These are phyloP conservation scores for Oncorhynchus mykiss DNA, from an alignment of 2,113 vertebrate genomes.

Conservation along the genomic window DNA sequence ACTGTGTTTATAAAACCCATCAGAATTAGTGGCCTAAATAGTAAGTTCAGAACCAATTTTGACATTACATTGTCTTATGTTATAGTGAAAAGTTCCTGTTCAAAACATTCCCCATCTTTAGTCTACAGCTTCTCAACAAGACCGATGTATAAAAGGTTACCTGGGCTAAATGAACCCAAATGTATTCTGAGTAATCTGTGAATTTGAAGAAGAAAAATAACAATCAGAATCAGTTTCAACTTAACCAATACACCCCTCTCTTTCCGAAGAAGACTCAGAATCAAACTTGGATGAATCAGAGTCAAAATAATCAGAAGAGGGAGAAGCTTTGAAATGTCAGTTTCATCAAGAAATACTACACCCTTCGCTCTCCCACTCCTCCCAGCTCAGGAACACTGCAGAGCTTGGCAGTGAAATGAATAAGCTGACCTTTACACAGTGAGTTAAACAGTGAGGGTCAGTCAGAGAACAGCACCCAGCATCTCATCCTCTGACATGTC, in stretches of 20 bases:
- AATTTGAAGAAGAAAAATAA: conserved; percentile 13
- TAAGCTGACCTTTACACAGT: conserved; percentile 56
- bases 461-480: conserved; percentile 3
- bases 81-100: background rate
- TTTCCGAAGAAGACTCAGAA: no score
- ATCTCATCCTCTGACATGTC: conserved; percentile 11
- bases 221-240: background rate
- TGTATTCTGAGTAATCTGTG: conserved; percentile 26
- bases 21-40: background rate
- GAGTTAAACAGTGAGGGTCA: conserved; percentile 57
- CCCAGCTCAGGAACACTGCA: conserved; percentile 7
- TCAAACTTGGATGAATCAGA: background rate
- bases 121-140: background rate
- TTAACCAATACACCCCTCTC: no score
- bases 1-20: background rate
- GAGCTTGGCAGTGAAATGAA: conserved; percentile 39
- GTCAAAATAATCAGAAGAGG: background rate
- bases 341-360: conserved; percentile 36
- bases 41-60: background rate
- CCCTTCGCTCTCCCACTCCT: conserved; percentile 6
- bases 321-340: conserved; percentile 30
- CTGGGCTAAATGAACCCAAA: conserved; percentile 23
- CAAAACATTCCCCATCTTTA: background rate
- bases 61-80: background rate
- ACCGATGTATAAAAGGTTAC: conserved; percentile 9